Evolutionary conservation across 2,113 vertebrate species (phyloP).

Genomic region (Mellivora capensis): DNA sequence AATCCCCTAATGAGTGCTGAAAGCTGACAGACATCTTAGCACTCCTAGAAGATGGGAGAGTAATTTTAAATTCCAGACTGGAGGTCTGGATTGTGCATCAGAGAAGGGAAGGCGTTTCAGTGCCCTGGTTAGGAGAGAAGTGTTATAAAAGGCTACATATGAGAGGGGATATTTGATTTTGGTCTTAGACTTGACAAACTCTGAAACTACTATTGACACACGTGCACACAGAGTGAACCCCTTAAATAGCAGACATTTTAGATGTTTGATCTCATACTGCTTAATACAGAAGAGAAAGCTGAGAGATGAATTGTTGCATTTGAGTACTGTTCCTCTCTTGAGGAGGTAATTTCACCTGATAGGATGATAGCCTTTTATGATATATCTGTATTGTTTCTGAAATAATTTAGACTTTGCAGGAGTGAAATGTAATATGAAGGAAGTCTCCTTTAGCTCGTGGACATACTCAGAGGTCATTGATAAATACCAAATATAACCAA

Average conservation of each 20-base stretch:
- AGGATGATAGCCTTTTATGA: neutral
- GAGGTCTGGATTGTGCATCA: neutral
- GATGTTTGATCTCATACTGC: neutral
- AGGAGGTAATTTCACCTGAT: neutral
- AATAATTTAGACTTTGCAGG: conserved; percentile 1
- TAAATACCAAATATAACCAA: neutral
- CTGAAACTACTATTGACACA: neutral
- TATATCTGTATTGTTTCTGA: neutral
- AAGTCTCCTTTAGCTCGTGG: neutral
- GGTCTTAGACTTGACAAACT: neutral
- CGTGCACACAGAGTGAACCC: neutral
- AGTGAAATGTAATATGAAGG: neutral
- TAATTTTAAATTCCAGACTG: neutral
- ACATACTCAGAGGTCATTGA: neutral
- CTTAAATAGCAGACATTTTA: neutral
- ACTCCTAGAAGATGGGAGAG: neutral
- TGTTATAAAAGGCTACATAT: neutral
- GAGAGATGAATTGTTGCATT: neutral
- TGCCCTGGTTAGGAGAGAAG: neutral
- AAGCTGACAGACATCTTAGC: neutral
- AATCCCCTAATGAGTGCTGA: neutral
- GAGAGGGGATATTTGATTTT: neutral
- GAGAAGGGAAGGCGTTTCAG: neutral
- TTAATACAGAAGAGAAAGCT: neutral
- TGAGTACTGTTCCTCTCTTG: neutral